Evolutionary conservation across 2,113 vertebrate genomes (phyloP).

Genomic region (Anguilla rostrata): DNA sequence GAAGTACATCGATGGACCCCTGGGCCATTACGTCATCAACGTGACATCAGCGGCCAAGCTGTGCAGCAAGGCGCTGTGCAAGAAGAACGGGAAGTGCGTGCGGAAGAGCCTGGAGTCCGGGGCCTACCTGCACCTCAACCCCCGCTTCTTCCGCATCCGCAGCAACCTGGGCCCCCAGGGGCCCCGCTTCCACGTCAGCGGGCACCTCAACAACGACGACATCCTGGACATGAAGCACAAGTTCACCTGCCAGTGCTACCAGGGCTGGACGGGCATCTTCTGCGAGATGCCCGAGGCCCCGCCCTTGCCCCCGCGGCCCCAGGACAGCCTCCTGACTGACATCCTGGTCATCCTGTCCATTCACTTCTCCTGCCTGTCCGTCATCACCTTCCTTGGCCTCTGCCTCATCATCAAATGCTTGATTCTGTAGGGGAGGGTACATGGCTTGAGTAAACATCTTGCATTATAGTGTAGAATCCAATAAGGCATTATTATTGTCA

Average conservation of each 20-base stretch:
- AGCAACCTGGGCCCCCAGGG: conserved; percentile 35
- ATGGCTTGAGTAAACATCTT: not conserved
- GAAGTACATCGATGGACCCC: conserved; percentile 71
- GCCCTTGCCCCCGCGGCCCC: conserved; percentile 6
- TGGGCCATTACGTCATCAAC: conserved; percentile 85
- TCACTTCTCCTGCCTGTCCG: conserved; percentile 64
- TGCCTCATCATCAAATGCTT: conserved; percentile 66
- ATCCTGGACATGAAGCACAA: conserved; percentile 77
- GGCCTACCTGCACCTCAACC: conserved; percentile 79
- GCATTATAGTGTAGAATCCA: not conserved
- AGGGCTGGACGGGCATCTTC: conserved; percentile 82
- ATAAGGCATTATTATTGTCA: not conserved
- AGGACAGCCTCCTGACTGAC: conserved; percentile 47
- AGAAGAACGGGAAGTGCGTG: conserved; percentile 83
- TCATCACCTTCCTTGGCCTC: conserved; percentile 61
- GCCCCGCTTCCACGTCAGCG: conserved; percentile 66
- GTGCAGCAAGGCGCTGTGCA: conserved; percentile 84
- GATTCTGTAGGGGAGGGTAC: conserved; percentile 43
- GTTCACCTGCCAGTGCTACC: conserved; percentile 86
- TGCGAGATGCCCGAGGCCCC: conserved; percentile 75
- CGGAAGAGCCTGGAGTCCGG: conserved; percentile 71
- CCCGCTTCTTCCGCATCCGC: conserved; percentile 69
- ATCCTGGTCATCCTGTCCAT: conserved; percentile 51
- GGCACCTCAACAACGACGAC: conserved; percentile 63
- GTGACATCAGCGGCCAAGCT: conserved; percentile 86